Conservation (phyloP, 2,888 invertebrate species). For the Chloromyia formosa region DNA sequence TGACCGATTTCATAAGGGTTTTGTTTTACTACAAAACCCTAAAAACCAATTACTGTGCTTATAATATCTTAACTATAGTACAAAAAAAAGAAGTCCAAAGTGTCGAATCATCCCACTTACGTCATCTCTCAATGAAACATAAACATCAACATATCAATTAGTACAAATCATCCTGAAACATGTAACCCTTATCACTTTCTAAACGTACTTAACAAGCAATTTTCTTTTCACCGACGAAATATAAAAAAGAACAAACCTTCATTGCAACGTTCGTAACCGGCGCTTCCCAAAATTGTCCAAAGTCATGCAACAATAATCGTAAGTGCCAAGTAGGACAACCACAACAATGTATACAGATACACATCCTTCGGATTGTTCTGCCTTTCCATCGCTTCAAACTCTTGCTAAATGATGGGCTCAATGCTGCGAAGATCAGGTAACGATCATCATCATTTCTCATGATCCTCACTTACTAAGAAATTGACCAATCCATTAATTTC, state of each 20-base stretch:
- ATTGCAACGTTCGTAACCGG: not conserved
- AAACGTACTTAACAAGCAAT: constrained; percentile 22
- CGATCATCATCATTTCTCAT: constrained; percentile 1
- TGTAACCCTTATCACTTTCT: constrained; percentile 31
- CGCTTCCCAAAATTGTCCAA: not conserved
- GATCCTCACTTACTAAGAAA: constrained; percentile 23
- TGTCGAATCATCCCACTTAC: constrained; percentile 19
- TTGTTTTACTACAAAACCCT: no score
- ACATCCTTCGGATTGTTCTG: not conserved
- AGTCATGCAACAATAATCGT: not conserved
- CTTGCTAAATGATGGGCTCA: not conserved
- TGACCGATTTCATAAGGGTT: no score
- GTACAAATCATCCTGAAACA: constrained; percentile 1
- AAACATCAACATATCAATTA: constrained; percentile 42
- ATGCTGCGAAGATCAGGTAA: not conserved
- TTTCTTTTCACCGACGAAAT: not conserved
- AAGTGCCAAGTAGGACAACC: not conserved
- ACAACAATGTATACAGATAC: not conserved
- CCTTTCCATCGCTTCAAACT: not conserved
- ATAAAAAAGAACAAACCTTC: no score
- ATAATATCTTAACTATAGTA: no score
- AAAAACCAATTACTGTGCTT: no score
- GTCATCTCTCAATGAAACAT: not conserved
- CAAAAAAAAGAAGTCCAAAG: no score
- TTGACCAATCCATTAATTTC: constrained; percentile 38